phyloP scores from a whole-genome alignment of 2,888 invertebrate genomes.

The Cartodere bifasciata region DNA sequence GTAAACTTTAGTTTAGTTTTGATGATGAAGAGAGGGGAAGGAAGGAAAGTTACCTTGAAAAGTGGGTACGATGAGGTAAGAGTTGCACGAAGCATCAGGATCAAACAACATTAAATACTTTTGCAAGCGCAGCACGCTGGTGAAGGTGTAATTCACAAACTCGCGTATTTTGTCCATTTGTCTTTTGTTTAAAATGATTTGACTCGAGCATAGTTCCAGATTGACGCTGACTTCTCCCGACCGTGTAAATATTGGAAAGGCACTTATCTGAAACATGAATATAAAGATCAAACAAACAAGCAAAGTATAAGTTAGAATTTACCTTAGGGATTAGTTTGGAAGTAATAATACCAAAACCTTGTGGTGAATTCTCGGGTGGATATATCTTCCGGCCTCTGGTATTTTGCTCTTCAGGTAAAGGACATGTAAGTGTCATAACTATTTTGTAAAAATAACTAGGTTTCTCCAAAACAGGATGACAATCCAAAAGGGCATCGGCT shows the following conservation, averaged over 20 bases:
- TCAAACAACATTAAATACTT: conserved; percentile 90
- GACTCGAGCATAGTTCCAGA: conserved; percentile 46
- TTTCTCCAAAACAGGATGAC: conserved; percentile 55
- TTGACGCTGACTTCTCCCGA: conserved; percentile 93
- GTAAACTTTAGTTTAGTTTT: too few species aligned
- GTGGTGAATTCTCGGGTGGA: conserved; percentile 79
- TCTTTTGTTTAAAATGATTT: conserved; percentile 46
- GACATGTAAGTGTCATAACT: conserved; percentile 77
- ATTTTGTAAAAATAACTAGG: conserved; percentile 71
- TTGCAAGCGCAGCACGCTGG: conserved; percentile 83
- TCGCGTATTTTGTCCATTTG: conserved; percentile 51
- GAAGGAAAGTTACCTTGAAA: conserved; percentile 40
- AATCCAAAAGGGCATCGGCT: conserved; percentile 71
- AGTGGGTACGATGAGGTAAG: conserved; percentile 83
- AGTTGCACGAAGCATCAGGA: conserved; percentile 65
- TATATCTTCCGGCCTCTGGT: conserved; percentile 84
- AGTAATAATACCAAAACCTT: conserved; percentile 85
- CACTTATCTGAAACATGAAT: conserved; percentile 49
- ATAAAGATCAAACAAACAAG: conserved; percentile 6
- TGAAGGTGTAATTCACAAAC: conserved; percentile 92
- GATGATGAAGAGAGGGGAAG: too few species aligned
- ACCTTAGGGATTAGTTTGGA: conserved; percentile 69
- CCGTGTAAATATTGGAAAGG: conserved; percentile 94
- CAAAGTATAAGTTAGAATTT: too few species aligned
- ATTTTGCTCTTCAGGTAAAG: conserved; percentile 92